These are phyloP conservation scores for Tyrannus savana DNA, from an alignment of 2,113 vertebrate species.

Conservation along the genomic window DNA sequence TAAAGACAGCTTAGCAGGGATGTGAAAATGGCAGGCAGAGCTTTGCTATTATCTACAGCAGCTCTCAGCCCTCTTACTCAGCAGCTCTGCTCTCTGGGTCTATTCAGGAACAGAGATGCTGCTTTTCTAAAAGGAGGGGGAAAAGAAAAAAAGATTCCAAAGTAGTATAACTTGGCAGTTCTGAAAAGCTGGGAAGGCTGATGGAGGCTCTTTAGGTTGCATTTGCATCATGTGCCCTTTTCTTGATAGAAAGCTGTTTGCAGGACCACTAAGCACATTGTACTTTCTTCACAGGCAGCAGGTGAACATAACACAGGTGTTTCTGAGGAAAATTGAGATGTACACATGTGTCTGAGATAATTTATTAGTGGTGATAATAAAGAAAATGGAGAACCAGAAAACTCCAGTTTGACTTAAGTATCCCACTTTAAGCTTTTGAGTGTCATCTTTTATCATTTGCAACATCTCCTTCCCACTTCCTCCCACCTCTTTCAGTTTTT, in stretches of 20 bases:
- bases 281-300: not conserved
- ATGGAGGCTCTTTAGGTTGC: not conserved
- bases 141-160: not conserved
- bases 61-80: slow-evolving; percentile 37
- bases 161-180: not conserved
- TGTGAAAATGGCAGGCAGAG: slow-evolving; percentile 56
- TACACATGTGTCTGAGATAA: not conserved
- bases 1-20: slow-evolving; percentile 57
- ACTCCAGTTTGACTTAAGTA: not conserved
- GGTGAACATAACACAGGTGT: not conserved
- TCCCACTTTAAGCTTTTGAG: not conserved
- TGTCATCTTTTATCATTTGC: slow-evolving; percentile 21
- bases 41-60: slow-evolving; percentile 49
- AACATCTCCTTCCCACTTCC: slow-evolving; percentile 13
- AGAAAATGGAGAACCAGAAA: not conserved
- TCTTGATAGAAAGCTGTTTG: not conserved
- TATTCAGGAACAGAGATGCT: slow-evolving; percentile 33
- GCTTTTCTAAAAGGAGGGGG: not conserved
- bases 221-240: not conserved
- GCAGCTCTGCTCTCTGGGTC: slow-evolving; percentile 8
- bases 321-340: not conserved
- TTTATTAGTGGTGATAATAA: not conserved
- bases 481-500: slow-evolving; percentile 40
- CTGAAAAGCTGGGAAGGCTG: not conserved
- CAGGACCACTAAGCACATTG: not conserved